These are phyloP conservation scores for Cataglyphis livida DNA, from an alignment of 2,888 invertebrate genomes.

Conservation along the genomic window DNA sequence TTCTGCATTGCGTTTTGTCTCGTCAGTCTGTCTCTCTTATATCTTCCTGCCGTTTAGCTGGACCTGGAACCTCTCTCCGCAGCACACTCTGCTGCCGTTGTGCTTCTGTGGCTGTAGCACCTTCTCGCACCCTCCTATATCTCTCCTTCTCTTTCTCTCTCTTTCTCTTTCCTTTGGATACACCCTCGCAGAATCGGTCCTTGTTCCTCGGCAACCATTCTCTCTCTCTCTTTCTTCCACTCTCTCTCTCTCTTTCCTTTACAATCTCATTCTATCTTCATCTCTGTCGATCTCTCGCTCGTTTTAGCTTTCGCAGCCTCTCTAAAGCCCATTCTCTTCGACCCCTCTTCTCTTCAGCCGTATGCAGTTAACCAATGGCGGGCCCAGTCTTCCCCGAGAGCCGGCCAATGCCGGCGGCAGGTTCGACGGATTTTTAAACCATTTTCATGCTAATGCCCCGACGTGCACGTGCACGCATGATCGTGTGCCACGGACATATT, in stretches of 20 bases:
- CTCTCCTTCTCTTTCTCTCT: conserved; percentile 33
- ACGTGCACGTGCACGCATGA: conserved; percentile 57
- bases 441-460: conserved; percentile 79
- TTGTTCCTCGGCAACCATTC: neutral
- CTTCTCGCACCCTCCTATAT: conserved; percentile 22
- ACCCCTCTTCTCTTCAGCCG: conserved; percentile 29
- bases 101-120: conserved; percentile 16
- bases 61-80: neutral
- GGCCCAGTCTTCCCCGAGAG: conserved; percentile 52
- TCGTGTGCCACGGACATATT: conserved; percentile 9
- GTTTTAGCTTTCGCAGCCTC: conserved; percentile 58
- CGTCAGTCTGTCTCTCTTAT: conserved; percentile 12
- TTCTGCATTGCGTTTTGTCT: conserved; percentile 51
- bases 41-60: conserved; percentile 27
- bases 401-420: conserved; percentile 62
- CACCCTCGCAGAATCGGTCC: conserved; percentile 56
- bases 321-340: conserved; percentile 40
- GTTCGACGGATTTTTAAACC: conserved; percentile 75
- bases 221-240: neutral
- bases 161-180: conserved; percentile 49
- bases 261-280: neutral
- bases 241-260: conserved; percentile 11
- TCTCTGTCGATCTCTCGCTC: conserved; percentile 33
- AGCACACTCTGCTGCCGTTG: neutral
- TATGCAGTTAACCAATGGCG: conserved; percentile 57